Evolutionary conservation across 2,797 vertebrate species (phyloP), one percentile per base, ranked within the genome.

Genomic region (Acrossocheilus wenchowensis): DNA sequence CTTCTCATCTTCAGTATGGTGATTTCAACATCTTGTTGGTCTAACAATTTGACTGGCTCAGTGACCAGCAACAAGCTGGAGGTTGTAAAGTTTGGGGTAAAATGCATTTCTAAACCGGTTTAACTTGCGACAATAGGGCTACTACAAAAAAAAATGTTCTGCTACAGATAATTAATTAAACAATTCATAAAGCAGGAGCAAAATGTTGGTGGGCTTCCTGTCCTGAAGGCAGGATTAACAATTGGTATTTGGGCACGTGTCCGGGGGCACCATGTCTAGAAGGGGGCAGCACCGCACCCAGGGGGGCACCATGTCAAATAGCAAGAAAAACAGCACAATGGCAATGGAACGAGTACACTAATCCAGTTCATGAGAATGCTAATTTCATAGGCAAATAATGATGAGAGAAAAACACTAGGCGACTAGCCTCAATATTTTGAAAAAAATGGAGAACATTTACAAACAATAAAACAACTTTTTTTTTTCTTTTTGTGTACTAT

Each of bases 11-110:
- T 90, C 88, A 89, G 90, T 78, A 86, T 52, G 50, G 86, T 85
- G 78, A 90, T 88, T 92, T 90, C 88, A 69, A 41, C 89, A 90
- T 87, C 34, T 82, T 77, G 74, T 92, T 88, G 81, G 82, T 69
- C 77, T 62, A 15, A 85, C 15, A 84, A 85, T 92, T 91, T 88
- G 45, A 89, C 82, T 90, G 39, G 62, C 78, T 72, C 83, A 50
- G 21, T 79, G 75, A 57, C 83, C 50, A 71, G 80, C 34, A 71
- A 71, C 62, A 71, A 71, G 66, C 66, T 41, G 14, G 14, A 57
- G n/a, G 50, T n/a, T 71, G 48, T 30, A 69, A 69, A 68, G 4
- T 78, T 26, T 54, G 48, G 50, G 19, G 30, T 34, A 68, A 52
- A 66, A 78, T 75, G 9, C 4, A 52, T 68, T 52, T 54, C 45